Base-by-base conservation (phyloP, 2,888 invertebrate genomes). In the Apantesis nais region DNA sequence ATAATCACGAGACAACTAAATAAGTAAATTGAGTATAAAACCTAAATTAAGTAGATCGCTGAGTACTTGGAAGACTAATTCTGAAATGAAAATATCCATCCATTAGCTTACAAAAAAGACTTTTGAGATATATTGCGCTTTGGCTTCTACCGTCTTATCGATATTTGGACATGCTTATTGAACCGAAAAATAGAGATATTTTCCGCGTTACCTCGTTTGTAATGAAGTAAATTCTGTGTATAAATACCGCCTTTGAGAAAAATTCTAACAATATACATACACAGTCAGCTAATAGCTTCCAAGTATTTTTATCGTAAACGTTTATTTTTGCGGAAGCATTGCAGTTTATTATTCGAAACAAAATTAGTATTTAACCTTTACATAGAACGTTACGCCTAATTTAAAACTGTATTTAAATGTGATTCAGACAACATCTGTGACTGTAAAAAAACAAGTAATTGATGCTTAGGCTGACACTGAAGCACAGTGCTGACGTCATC, bases 361-460 rank as follows among this genome's bases (percentile, higher is more conserved):
- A 63, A 66, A 39, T 66, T 8, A 48, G 66, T 62, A 62, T 22
- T 25, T 63, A 58, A 58, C 34, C 39, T 66, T 39, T 62, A 37
- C 63, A 22, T 34, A 62, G 55, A 52, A 41, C 25, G 60, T 68
- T 52, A 22, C 31, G 66, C 48, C 39, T 64, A 70, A 67, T 74
- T 68, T 61, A 69, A 70, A 72, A 66, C 72, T 77, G 71, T 67
- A 68, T 44, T 67, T 78, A 74, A 74, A 71, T 75, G 69, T 82
- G 77, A 78, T 76, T 85, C 76, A 80, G 72, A 76, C 71, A 76
- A 80, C 81, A 82, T 78, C 78, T 81, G 80, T 75, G 79, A 79
- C 68, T 76, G 73, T 81, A 81, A 85, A 85, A 83, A 74, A 75
- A 52, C 48, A 52, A 52, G 48, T 75, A 79, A 79, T 81, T 79